phyloP scores from a whole-genome alignment of 92 coral and sea anemone species.

The Meandrina meandrites region DNA sequence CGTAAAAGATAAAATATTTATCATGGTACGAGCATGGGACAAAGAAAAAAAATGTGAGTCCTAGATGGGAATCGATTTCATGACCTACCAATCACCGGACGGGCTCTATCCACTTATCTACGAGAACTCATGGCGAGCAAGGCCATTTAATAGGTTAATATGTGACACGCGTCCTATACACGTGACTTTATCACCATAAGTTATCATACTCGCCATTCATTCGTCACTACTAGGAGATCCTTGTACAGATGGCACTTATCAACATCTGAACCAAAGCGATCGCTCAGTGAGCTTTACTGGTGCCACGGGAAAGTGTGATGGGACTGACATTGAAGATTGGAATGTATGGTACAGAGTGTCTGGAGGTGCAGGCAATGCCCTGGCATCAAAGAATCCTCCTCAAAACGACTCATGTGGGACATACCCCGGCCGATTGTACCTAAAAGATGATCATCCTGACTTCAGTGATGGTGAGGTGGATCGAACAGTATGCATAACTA shows the following conservation, averaged over 20 bases:
- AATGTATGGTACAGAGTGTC: constrained; percentile 1
- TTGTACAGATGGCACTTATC: not conserved
- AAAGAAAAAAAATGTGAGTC: too few relatives aligned
- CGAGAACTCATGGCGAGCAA: too few relatives aligned
- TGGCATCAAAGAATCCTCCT: not conserved
- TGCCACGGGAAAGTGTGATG: not conserved
- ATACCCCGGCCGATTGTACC: not conserved
- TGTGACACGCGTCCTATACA: too few relatives aligned
- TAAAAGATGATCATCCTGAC: not conserved
- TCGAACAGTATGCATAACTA: not conserved
- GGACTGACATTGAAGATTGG: not conserved
- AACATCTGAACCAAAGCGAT: not conserved
- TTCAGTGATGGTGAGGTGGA: not conserved
- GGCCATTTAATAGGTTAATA: too few relatives aligned
- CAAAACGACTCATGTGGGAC: not conserved
- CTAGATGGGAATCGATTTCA: too few relatives aligned
- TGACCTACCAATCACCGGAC: too few relatives aligned
- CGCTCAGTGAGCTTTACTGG: not conserved
- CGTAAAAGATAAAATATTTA: too few relatives aligned
- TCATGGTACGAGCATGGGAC: too few relatives aligned
- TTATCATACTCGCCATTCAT: not conserved
- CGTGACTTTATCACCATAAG: too few relatives aligned
- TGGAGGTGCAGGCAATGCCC: constrained; percentile 16
- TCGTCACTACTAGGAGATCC: not conserved
- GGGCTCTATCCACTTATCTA: too few relatives aligned